Base-by-base conservation (phyloP, 92 coral and sea anemone genomes). In the Pocillopora grandis region DNA sequence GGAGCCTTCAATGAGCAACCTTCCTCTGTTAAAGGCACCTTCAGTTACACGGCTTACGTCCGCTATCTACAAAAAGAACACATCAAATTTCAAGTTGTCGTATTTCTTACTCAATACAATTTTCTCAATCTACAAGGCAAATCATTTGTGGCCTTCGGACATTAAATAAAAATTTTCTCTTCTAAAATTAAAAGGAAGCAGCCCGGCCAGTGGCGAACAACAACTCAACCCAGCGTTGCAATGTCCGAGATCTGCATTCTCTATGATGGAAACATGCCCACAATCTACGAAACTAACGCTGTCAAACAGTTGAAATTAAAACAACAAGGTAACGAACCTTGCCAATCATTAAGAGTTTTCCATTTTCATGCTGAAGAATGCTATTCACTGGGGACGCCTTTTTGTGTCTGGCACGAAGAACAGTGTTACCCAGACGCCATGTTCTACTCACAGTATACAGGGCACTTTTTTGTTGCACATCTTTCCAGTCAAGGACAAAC, bases 391-490 rank as follows among this genome's bases (percentile, higher is more conserved):
- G 98, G 67, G 91, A 89, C 73, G 76, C 63, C 71, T 96, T 96
- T 69, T 88, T 87, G 76, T 68, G 86, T 66, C 93, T 92, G 52
- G 99, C 99, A 86, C 78, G 91, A 75, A 91, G 85, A 18, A 97
- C 93, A 72, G 95, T 91, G 66, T 87, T 87, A 27, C 99, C 99
- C 42, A 97, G 88, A 48, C 81, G 82, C 97, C 99, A 88, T 71
- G 90, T 90, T 48, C 95, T 91, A 74, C 99, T 97, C 75, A 94
- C 74, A 49, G 97, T 84, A 67, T 87, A 89, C 84, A 62, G 68
- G n/a, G 90, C 93, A 73, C 77, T 69, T 42, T 81, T 90, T n/a
- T 82, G 66, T 58, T 72, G 77, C 49, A 97, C 56, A 8, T 90
- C 95, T 27, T 88, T 87, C 75, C 89, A 79, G 37, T 87, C 78